Percentiles rank a stretch among this genome's conserved stretches.
Conservation (phyloP, 2,888 invertebrate genomes). For the Drosophila limbata region DNA sequence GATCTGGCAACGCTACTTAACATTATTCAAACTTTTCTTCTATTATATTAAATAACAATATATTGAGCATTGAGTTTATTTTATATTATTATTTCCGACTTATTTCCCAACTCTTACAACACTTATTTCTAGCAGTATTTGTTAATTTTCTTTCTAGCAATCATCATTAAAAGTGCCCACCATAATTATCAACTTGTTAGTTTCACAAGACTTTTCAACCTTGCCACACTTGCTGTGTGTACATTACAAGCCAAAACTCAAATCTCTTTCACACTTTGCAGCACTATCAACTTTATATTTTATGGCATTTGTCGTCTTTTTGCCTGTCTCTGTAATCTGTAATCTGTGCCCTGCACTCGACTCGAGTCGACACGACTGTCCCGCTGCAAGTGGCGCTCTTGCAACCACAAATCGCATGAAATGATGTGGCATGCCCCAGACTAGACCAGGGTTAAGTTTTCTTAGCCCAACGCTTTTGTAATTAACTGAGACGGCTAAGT, state of each 20-base stretch:
- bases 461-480: slow-evolving; percentile 56
- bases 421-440: slow-evolving; percentile 59
- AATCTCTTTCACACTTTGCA: slow-evolving; percentile 25
- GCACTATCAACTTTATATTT: slow-evolving; percentile 9
- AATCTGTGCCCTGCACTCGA: slow-evolving; percentile 31
- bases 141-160: not conserved
- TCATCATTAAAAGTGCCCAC: not conserved
- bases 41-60: too few relatives aligned
- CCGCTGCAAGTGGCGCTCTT: slow-evolving; percentile 39
- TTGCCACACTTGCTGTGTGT: slow-evolving; percentile 4
- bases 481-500: slow-evolving; percentile 74
- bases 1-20: not conserved
- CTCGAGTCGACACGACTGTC: slow-evolving; percentile 34
- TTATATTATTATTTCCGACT: not conserved
- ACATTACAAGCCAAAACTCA: not conserved
- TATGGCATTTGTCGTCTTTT: slow-evolving; percentile 7
- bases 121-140: not conserved
- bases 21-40: not conserved
- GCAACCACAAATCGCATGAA: slow-evolving; percentile 68
- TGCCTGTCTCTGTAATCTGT: too few relatives aligned
- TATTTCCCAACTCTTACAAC: not conserved
- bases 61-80: too few relatives aligned
- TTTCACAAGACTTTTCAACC: slow-evolving; percentile 2
- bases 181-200: slow-evolving; percentile 4
- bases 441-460: slow-evolving; percentile 25